Conservation (phyloP, 2,797 vertebrate species). For the Chrosomus eos region DNA sequence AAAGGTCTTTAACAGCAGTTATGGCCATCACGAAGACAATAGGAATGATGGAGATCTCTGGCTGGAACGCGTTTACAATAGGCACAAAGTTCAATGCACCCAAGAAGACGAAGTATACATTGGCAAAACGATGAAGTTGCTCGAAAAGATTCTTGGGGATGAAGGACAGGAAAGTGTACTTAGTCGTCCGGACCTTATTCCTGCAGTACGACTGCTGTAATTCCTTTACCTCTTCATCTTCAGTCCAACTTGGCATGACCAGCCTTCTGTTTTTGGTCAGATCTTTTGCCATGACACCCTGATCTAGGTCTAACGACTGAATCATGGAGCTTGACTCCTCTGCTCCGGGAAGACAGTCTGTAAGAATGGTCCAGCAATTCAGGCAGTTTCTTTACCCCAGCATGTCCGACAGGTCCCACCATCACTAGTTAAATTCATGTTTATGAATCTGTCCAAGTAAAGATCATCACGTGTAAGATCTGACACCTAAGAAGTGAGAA, state of each 20-base stretch:
- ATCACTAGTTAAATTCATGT: constrained; percentile 9
- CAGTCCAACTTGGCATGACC: constrained; percentile 51
- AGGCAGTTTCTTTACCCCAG: not conserved
- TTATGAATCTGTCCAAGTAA: not conserved
- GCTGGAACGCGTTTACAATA: constrained; percentile 74
- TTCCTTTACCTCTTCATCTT: constrained; percentile 50
- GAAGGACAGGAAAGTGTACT: constrained; percentile 76
- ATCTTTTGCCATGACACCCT: constrained; percentile 26
- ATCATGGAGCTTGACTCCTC: constrained; percentile 26
- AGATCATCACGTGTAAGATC: not conserved
- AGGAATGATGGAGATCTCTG: constrained; percentile 68
- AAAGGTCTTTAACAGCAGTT: constrained; percentile 72
- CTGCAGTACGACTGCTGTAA: constrained; percentile 54
- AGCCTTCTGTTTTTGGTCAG: constrained; percentile 64
- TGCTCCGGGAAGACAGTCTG: not conserved
- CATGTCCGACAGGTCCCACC: constrained; percentile 21
- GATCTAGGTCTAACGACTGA: not conserved
- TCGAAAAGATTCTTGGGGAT: constrained; percentile 78
- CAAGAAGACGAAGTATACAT: constrained; percentile 75
- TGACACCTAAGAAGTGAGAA: constrained; percentile 19
- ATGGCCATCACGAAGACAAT: constrained; percentile 65
- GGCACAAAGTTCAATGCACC: constrained; percentile 75
- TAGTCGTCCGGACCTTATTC: constrained; percentile 73
- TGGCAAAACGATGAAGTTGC: constrained; percentile 75
- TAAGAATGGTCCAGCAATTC: constrained; percentile 39